These are phyloP conservation scores for Pachyrhynchus sulphureomaculatus DNA, from an alignment of 1,140 invertebrate genomes.

Conservation along the genomic window DNA sequence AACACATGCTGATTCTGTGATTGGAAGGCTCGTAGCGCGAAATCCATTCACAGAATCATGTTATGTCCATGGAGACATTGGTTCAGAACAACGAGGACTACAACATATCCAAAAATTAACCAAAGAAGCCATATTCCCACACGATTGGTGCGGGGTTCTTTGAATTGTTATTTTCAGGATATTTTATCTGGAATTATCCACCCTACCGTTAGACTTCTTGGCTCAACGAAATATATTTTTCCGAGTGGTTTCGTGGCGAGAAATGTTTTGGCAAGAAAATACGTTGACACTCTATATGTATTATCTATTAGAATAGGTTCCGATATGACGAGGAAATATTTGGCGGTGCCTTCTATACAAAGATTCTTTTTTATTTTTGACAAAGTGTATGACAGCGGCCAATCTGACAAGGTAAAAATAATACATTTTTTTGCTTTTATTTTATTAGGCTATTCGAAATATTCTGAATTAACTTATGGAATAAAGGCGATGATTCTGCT, in stretches of 20 bases:
- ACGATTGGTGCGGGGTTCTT: no score
- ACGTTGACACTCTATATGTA: slow-evolving; percentile 77
- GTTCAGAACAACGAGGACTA: no score
- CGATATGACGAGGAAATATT: slow-evolving; percentile 78
- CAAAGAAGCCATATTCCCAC: no score
- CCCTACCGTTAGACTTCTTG: slow-evolving; percentile 71
- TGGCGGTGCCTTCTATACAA: slow-evolving; percentile 70
- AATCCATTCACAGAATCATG: no score
- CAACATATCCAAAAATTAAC: no score
- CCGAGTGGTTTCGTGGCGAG: slow-evolving; percentile 76
- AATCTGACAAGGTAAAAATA: slow-evolving; percentile 4
- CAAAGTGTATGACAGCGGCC: slow-evolving; percentile 54
- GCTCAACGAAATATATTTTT: slow-evolving; percentile 74
- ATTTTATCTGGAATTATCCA: slow-evolving; percentile 73
- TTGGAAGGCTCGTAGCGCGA: no score
- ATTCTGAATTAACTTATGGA: not conserved
- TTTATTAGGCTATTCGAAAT: not conserved
- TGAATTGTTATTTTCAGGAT: slow-evolving; percentile 58
- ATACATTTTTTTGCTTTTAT: not conserved
- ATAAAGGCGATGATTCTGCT: not conserved
- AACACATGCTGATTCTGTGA: no score
- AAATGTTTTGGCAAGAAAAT: slow-evolving; percentile 72
- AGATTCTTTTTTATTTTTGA: slow-evolving; percentile 87
- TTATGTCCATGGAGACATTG: no score
- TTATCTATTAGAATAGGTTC: slow-evolving; percentile 79